These are phyloP conservation scores for Drosophila jambulina DNA, from an alignment of 1,140 invertebrate genomes.

Conservation along the genomic window DNA sequence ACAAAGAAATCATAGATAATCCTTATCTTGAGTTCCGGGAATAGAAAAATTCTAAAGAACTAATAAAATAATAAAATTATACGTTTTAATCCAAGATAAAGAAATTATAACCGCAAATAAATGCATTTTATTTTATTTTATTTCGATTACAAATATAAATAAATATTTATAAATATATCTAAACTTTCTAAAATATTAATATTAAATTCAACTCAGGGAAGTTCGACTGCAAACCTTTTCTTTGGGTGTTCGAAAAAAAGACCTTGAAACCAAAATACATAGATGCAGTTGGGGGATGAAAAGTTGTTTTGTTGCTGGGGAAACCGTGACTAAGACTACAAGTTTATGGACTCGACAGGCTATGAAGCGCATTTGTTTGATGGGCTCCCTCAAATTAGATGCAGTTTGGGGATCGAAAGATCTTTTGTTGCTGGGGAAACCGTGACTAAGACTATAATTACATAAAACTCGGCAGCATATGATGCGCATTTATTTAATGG, in stretches of 20 bases:
- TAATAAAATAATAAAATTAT: constrained; percentile 15
- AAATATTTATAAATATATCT: neutral
- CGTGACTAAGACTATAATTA: constrained; percentile 37
- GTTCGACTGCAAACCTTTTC: constrained; percentile 8
- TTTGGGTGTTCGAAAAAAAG: neutral
- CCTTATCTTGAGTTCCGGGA: constrained; percentile 13
- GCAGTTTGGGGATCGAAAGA: too few relatives aligned
- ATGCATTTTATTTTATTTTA: neutral
- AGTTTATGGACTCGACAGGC: too few relatives aligned
- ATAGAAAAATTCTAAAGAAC: neutral
- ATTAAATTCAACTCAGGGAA: neutral
- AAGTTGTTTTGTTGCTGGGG: neutral
- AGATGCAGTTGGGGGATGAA: constrained; percentile 8
- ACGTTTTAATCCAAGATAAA: neutral
- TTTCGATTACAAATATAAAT: neutral
- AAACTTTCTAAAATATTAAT: neutral
- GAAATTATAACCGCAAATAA: neutral
- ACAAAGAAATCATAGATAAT: constrained; percentile 6
- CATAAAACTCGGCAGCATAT: constrained; percentile 30
- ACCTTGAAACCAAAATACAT: constrained; percentile 7
- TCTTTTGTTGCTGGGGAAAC: constrained; percentile 1
- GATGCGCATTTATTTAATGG: constrained; percentile 49
- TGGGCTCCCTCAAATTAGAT: too few relatives aligned
- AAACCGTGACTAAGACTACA: constrained; percentile 32
- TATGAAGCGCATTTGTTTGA: too few relatives aligned